Evolutionary conservation across 2,797 vertebrate species (phyloP), one percentile per base, ranked within the genome.

Genomic region (Syndactyla subalaris): DNA sequence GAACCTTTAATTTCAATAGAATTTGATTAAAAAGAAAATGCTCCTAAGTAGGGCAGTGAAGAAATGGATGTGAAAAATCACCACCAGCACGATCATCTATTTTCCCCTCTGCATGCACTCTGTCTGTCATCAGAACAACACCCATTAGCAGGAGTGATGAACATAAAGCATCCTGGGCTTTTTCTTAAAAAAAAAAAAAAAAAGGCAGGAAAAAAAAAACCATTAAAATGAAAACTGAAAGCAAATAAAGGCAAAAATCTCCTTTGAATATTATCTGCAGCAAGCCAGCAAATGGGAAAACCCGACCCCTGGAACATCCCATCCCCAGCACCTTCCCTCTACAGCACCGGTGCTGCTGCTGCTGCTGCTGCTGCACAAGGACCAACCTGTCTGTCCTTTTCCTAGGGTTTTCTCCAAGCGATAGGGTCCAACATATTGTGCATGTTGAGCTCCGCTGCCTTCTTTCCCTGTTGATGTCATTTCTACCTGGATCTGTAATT

Each of bases 331-430:
- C 62, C 92, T 96, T 95, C 68, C 93, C 90, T 34, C 91, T 83
- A 39, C 6, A 65, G 84, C 43, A 52, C 62, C n/a, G 24, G 81
- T 59, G 94, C 89, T 86, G 95, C 95, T 59, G 93, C 89, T 86
- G 95, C 95, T 30, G 24, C 78, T 62, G 94, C 87, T 86, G 95
- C 95, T 94, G 96, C 91, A 63, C 80, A 86, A 41, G 97, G 86
- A 99, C 99, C 98, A 98, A 99, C 99, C 99, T 99, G 99, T 99
- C 99, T 99, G 99, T 98, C 99, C 99, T 98, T 99, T 99, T 96
- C 99, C 99, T 89, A 99, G 98, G 97, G 99, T 99, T 98, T 99
- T 99, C 98, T 99, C 99, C 98, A 99, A 98, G 94, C 99, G 99
- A 96, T 99, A 99, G 94, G 99, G 99, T 99, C 99, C 99, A 98